These are phyloP conservation scores for Fulmarus glacialis DNA, from an alignment of 2,113 vertebrate genomes.

Conservation along the genomic window DNA sequence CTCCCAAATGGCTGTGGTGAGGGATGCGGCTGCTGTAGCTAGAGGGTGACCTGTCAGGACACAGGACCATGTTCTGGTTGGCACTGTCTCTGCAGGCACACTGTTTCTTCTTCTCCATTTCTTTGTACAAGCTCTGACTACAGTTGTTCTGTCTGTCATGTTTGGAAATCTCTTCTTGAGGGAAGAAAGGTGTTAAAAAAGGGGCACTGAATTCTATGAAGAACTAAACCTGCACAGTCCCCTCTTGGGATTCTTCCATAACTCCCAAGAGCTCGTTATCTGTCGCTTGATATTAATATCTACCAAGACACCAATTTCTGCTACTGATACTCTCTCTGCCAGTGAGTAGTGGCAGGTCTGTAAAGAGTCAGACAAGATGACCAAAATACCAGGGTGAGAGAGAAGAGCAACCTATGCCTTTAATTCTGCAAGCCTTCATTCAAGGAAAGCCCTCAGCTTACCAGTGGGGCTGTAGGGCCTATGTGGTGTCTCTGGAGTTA, in stretches of 20 bases:
- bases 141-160: background rate
- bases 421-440: background rate
- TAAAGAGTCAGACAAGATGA: background rate
- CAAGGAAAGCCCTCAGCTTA: background rate
- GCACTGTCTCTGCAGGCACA: background rate
- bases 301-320: background rate
- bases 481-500: background rate
- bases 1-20: accelerated
- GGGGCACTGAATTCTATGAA: background rate
- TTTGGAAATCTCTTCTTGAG: background rate
- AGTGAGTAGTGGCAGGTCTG: background rate
- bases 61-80: background rate
- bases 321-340: background rate
- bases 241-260: background rate
- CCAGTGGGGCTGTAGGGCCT: accelerated
- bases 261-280: background rate
- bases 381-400: background rate
- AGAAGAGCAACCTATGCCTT: background rate
- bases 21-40: background rate
- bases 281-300: background rate
- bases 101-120: background rate
- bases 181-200: background rate
- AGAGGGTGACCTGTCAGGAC: background rate
- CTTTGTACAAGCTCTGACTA: background rate
- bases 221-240: background rate